phyloP scores from a whole-genome alignment of 2,888 invertebrate genomes.

The Crocallis elinguaria region DNA sequence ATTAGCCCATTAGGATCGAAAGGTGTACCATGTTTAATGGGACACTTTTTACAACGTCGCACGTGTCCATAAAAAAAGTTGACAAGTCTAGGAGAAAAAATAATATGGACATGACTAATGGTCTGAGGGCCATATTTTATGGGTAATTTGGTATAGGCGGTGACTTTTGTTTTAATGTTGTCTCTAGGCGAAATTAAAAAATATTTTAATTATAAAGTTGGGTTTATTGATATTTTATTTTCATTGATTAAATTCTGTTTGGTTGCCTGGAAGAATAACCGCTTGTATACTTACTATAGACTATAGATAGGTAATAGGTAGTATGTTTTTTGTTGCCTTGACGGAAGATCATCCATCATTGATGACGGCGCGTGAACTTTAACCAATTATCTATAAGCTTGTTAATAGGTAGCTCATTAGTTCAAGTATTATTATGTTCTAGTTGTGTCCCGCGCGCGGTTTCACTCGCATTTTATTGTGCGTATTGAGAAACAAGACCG shows the following conservation, averaged over 20 bases:
- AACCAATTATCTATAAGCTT: too few species aligned
- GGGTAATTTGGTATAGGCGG: constrained; percentile 24
- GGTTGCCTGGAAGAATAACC: background rate
- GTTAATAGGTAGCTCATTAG: too few species aligned
- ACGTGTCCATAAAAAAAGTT: constrained; percentile 50
- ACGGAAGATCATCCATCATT: too few species aligned
- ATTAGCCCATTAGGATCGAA: constrained; percentile 51
- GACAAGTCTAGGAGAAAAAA: constrained; percentile 44
- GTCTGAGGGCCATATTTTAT: constrained; percentile 29
- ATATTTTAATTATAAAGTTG: background rate
- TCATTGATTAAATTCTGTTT: background rate
- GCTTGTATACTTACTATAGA: background rate
- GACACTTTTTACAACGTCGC: constrained; percentile 42
- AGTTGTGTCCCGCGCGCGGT: too few species aligned
- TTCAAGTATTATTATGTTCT: too few species aligned
- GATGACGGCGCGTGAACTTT: too few species aligned
- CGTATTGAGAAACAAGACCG: too few species aligned
- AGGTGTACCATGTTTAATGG: constrained; percentile 51
- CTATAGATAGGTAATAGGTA: too few species aligned
- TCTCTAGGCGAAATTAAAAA: background rate
- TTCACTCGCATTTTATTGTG: too few species aligned
- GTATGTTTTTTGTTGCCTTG: too few species aligned
- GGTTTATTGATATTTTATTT: background rate
- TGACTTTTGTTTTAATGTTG: background rate
- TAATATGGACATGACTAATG: constrained; percentile 24